A percentile compares a stretch with the other conserved stretches of the same genome.
Evolutionary conservation across 2,797 vertebrate genomes (phyloP).

Genomic region (Alca torda): DNA sequence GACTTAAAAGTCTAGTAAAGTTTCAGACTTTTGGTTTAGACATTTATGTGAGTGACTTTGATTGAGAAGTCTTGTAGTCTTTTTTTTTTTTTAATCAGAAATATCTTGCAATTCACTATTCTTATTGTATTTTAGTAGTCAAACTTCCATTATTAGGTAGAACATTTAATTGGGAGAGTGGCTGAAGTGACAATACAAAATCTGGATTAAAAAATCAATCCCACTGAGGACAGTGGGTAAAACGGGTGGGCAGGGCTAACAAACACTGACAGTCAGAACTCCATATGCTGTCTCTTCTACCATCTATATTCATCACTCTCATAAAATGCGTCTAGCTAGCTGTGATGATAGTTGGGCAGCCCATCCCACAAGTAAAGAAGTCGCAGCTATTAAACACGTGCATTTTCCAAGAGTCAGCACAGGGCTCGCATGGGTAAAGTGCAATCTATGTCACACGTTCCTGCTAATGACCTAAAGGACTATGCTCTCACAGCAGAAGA

Average conservation of each 20-base stretch:
- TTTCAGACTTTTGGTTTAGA: neutral
- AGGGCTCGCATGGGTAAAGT: slow-evolving; percentile 15
- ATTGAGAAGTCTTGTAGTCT: neutral
- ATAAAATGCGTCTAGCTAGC: neutral
- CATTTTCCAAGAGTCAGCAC: slow-evolving; percentile 37
- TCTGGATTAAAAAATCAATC: neutral
- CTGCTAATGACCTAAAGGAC: slow-evolving; percentile 51
- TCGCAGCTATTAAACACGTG: slow-evolving; percentile 1
- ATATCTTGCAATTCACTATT: neutral
- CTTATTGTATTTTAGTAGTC: neutral
- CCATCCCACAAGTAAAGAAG: neutral
- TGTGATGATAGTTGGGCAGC: neutral
- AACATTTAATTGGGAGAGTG: neutral
- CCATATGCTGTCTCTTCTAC: neutral
- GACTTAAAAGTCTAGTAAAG: neutral
- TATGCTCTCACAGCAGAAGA: slow-evolving; percentile 36
- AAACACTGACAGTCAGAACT: neutral
- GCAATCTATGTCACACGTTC: slow-evolving; percentile 31
- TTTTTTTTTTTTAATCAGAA: neutral
- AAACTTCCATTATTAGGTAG: neutral
- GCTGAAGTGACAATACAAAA: neutral
- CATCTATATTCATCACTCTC: neutral
- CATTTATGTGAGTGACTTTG: neutral
- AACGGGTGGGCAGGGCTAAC: neutral
- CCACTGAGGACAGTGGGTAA: neutral